Base-by-base conservation (phyloP, 2,113 vertebrate species). In the Sinocyclocheilus anshuiensis region DNA sequence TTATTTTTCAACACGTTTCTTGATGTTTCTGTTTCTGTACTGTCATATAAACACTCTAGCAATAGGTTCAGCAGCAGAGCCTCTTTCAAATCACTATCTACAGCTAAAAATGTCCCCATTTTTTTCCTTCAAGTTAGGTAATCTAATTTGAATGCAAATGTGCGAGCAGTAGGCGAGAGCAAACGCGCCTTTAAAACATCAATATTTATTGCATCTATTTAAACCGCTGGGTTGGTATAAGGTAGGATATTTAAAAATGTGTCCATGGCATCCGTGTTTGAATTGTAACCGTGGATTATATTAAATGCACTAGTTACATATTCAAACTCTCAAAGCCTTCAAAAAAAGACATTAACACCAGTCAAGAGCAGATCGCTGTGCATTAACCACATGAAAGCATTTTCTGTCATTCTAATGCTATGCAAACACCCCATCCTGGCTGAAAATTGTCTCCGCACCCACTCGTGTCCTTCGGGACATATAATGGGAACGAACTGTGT, bases 371-470 rank as follows among this genome's bases (percentile, higher is more conserved):
- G 74, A 86, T 74, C 77, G 61, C 53, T 72, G 55, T 77, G 69
- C 77, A 88, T 90, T 89, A 88, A 83, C 36, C 42, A 81, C 81
- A 80, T 87, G 77, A 87, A 88, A 87, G 83, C 77, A 36, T 75
- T 77, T 85, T 83, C 48, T 76, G 74, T 83, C 82, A 53, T 86
- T 87, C 67, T 83, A 77, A 77, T 77, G 67, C 85, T 81, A 87
- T 80, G 65, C 77, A 88, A 86, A 89, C 81, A 82, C 53, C 81
- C 84, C 61, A 42, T 85, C 86, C 82, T 53, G 57, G 59, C 72
- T 89, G 81, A 80, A 89, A 89, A 88, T 86, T 78, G 74, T 82
- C 83, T 86, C 42, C 26, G 67, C 82, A 80, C 86, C 83, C 85
- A 90, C 85, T 88, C 78, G 75, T 50, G 75, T 84, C 81, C 78